These are phyloP conservation scores for Lordiphosa andalusiaca DNA, from an alignment of 2,888 invertebrate genomes.

Conservation along the genomic window DNA sequence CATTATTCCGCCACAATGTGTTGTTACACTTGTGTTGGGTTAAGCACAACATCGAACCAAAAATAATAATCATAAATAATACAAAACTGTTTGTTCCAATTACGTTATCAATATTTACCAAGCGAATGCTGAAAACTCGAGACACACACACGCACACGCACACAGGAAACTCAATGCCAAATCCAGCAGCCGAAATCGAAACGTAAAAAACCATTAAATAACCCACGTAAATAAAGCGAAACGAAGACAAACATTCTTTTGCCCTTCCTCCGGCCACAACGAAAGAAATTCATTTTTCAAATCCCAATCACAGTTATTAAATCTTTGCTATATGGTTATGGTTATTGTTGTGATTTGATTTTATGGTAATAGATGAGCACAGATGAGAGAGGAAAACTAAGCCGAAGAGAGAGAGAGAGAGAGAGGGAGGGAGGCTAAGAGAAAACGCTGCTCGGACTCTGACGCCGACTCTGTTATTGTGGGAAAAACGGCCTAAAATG, in stretches of 20 bases:
- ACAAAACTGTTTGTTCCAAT: constrained; percentile 50
- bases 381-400: constrained; percentile 20
- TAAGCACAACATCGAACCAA: constrained; percentile 10
- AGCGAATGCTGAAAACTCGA: constrained; percentile 16
- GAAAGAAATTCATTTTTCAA: constrained; percentile 66
- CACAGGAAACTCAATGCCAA: constrained; percentile 59
- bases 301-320: constrained; percentile 72
- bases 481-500: constrained; percentile 59
- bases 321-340: constrained; percentile 73
- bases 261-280: constrained; percentile 11
- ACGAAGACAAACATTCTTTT: constrained; percentile 37
- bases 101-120: constrained; percentile 62
- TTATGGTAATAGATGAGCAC: constrained; percentile 65
- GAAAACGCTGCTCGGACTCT: constrained; percentile 4
- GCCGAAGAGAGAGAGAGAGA: constrained; percentile 4
- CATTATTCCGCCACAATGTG: neutral
- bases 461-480: neutral
- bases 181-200: constrained; percentile 28
- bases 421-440: neutral
- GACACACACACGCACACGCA: constrained; percentile 21
- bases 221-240: constrained; percentile 65
- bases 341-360: constrained; percentile 73
- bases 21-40: constrained; percentile 6
- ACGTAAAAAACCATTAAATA: constrained; percentile 61
- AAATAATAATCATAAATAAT: constrained; percentile 7